Base-by-base conservation (phyloP, 64 coral and sea anemone species). In the Astreopora myriophthalma region DNA sequence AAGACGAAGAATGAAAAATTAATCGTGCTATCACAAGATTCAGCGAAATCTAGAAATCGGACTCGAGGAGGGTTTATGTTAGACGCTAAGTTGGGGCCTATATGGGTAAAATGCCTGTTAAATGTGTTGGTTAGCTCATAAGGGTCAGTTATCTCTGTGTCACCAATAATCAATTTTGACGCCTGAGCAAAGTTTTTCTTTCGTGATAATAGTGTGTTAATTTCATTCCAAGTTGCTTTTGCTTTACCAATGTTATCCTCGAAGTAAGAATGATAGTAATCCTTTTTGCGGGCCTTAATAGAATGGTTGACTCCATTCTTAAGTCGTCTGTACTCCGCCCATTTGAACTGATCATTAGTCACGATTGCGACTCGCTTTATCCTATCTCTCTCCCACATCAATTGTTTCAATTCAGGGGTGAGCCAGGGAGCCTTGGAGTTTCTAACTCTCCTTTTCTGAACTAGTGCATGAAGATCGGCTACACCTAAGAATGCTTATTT, bases 301-400 rank as follows among this genome's bases (percentile, higher is more conserved):
- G 55, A 80, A 58, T 77, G 73, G 60, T 90, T 90, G 42, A 90
- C 74, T 35, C 68, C 74, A 48, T 80, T 90, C 20, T 69, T 90
- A 35, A 79, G 73, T 44, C 57, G 35, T 69, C 68, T 49, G 32
- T 90, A 80, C 37, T 77, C 48, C 35, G 40, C 87, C 87, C 87
- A 89, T 76, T 89, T 63, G 60, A 52, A 77, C 30, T 58, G 44
- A 31, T 89, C 73, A 71, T 87, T 87, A 33, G 85, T 71, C 20
- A 87, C 66, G 38, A 25, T 71, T 20, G 85, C 33, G 66, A 87
- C 44, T 36, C 34, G 24, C 30, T 84, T 84, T 61, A 84, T 42
- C 26, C 46, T 26, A 57, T 84, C 79, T 84, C 79, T 84, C 60
- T 84, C 79, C 49, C 49, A 57, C 79, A 84, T 84, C 42, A 84